Evolutionary conservation across 1,140 invertebrate genomes (phyloP).

Genomic region (Brachionus plicatilis): DNA sequence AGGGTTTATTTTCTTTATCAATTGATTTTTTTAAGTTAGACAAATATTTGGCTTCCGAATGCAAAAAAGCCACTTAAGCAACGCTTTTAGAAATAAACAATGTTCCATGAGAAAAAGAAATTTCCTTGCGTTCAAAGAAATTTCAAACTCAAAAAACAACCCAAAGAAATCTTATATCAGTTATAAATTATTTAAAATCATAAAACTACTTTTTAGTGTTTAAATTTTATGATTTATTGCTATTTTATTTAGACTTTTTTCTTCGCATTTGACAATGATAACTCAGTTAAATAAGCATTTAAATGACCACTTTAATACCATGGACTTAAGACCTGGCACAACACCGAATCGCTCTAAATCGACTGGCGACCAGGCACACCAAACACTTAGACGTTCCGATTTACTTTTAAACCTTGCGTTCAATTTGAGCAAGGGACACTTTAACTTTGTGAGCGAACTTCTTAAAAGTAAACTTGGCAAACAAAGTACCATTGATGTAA

Average conservation of each 20-base stretch:
- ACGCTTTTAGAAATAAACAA: background rate
- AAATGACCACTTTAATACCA: background rate
- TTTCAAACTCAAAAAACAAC: background rate
- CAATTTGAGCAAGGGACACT: constrained; percentile 26
- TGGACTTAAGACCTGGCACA: background rate
- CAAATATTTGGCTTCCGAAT: constrained; percentile 3
- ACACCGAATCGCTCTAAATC: background rate
- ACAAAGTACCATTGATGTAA: background rate
- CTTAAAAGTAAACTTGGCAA: background rate
- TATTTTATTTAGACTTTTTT: background rate
- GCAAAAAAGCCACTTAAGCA: background rate
- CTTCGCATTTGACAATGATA: background rate
- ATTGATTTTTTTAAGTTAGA: background rate
- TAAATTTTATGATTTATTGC: background rate
- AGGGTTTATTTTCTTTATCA: background rate
- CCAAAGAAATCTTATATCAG: constrained; percentile 7
- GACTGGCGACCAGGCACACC: background rate
- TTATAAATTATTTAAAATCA: constrained; percentile 7
- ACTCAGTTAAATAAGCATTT: background rate
- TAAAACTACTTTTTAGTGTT: background rate
- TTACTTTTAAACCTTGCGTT: background rate
- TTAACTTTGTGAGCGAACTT: constrained; percentile 3
- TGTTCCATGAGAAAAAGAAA: background rate
- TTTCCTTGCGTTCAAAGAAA: background rate
- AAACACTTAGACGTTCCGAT: background rate